Conservation (phyloP, 2,113 vertebrate species). For the Orientallactaga bullata region DNA sequence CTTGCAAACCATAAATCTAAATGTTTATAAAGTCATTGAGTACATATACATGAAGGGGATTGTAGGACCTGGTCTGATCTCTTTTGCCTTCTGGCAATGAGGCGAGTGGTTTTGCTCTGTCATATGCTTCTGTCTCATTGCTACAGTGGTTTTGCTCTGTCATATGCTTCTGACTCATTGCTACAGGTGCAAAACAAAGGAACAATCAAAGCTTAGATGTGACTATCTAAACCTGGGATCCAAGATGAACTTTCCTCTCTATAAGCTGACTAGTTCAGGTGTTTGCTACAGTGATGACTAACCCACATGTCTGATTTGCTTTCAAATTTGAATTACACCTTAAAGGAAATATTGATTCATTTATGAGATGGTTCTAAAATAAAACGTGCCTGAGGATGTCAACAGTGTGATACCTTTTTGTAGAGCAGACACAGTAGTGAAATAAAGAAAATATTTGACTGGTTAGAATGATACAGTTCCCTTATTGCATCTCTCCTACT, state of each 20-base stretch:
- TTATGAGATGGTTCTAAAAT: not conserved
- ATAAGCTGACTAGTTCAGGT: too few species aligned
- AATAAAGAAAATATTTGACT: not conserved
- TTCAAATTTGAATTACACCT: not conserved
- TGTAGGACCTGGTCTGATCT: too few species aligned
- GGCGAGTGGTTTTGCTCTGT: too few species aligned
- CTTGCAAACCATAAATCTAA: too few species aligned
- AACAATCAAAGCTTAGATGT: not conserved
- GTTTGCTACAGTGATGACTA: too few species aligned
- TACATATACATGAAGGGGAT: too few species aligned
- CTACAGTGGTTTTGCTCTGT: not conserved
- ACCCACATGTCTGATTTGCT: not conserved
- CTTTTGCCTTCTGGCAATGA: too few species aligned
- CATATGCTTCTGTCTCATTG: not conserved
- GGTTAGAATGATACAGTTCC: not conserved
- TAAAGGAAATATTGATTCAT: not conserved
- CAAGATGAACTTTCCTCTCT: too few species aligned
- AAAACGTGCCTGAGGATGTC: not conserved
- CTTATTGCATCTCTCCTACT: not conserved
- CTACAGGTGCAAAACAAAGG: too few species aligned
- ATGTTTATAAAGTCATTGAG: too few species aligned
- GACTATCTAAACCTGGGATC: not conserved
- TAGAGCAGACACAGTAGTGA: not conserved
- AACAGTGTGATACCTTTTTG: not conserved
- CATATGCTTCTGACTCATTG: not conserved